A percentile compares a stretch with the other conserved stretches of the same genome.
phyloP scores from a whole-genome alignment of 2,888 invertebrate genomes.

The Coecobrya sp. region DNA sequence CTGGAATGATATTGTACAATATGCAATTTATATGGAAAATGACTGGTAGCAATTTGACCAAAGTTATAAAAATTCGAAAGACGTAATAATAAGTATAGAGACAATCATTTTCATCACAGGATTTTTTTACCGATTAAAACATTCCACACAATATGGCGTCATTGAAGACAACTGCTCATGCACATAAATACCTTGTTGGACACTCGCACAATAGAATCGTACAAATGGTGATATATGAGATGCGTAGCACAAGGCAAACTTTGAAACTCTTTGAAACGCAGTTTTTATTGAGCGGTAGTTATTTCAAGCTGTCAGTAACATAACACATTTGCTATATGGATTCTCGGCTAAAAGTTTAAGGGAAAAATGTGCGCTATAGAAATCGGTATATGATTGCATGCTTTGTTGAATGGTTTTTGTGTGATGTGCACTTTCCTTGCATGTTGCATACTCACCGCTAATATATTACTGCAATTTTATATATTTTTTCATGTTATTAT shows the following conservation, averaged over 20 bases:
- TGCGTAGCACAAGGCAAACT: neutral
- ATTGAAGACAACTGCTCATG: no score
- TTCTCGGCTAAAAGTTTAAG: neutral
- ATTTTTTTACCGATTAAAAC: no score
- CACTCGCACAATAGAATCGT: no score
- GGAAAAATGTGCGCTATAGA: neutral
- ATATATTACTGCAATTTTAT: conserved; percentile 10
- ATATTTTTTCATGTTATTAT: neutral
- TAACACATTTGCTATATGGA: neutral
- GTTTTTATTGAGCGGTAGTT: neutral
- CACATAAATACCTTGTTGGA: no score
- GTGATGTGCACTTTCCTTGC: neutral
- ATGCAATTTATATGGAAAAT: no score
- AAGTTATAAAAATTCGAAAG: no score
- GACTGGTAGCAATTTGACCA: no score
- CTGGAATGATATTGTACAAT: no score
- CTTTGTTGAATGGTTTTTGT: neutral
- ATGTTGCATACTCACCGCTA: neutral
- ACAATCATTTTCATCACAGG: no score
- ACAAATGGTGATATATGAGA: neutral
- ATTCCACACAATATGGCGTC: no score
- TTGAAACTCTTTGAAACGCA: neutral
- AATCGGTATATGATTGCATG: neutral
- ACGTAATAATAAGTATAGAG: no score
- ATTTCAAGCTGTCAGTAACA: neutral